Percentiles rank a stretch among this genome's conserved stretches.
phyloP scores from a whole-genome alignment of 2,888 invertebrate species.

The Caenorhabditis wallacei region DNA sequence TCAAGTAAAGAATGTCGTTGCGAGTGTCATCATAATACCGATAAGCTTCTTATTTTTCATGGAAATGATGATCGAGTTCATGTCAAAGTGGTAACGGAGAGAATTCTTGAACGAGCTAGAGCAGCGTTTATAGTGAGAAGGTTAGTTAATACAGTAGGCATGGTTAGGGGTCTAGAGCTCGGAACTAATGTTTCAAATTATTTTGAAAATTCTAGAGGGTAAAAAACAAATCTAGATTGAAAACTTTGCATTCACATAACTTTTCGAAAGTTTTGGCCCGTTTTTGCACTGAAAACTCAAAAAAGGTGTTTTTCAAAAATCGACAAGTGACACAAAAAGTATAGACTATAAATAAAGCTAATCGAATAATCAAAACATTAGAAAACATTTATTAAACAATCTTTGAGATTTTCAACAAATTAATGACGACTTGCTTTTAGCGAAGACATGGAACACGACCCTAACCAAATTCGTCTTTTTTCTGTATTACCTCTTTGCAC shows the following conservation, averaged over 20 bases:
- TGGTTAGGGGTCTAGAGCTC: no score
- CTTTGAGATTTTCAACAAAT: background rate
- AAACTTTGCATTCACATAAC: no score
- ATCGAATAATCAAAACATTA: background rate
- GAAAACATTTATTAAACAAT: background rate
- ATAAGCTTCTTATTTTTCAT: conserved; percentile 44
- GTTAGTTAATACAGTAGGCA: no score
- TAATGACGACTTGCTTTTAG: no score
- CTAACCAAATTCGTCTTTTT: background rate
- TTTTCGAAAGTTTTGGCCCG: no score
- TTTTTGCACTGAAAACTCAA: no score
- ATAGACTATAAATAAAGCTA: no score
- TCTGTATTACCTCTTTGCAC: background rate
- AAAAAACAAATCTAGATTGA: no score
- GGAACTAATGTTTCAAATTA: no score
- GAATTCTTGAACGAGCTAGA: conserved; percentile 22
- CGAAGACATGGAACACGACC: background rate
- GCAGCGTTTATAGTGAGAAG: conserved; percentile 11
- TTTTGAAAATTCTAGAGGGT: no score
- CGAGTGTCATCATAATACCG: conserved; percentile 40
- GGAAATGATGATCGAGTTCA: conserved; percentile 24
- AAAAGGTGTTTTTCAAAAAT: no score
- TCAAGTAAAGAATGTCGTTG: conserved; percentile 6
- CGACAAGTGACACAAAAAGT: no score
- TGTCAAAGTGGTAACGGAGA: conserved; percentile 26